Base-by-base conservation (phyloP, 64 coral and sea anemone species). In the Porites australiensis region DNA sequence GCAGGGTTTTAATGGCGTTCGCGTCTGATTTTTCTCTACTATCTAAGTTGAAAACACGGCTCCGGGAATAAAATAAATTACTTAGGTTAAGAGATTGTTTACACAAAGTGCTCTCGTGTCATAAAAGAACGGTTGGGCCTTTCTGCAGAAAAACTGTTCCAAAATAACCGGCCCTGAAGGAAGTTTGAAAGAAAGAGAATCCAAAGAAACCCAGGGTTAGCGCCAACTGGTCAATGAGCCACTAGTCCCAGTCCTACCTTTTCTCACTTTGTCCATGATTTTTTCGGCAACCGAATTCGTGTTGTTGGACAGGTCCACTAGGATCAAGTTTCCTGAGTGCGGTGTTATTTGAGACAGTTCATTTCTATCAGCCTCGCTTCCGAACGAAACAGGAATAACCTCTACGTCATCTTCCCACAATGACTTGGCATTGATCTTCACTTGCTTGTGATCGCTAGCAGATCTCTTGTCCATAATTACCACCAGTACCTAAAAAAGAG, bases 401-500 rank as follows among this genome's bases (percentile, higher is more conserved):
- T 88, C 89, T 3, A 96, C 72, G 50, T 91, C 79, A 44, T 52
- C 54, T 4, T 93, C 86, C 61, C 92, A 87, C 3, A 96, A 70
- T 18, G 88, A 27, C 61, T 85, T 62, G 5, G 68, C 88, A 57
- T 13, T 71, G 77, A 87, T 82, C 76, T 83, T 72, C 12, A 98
- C 70, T 13, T 91, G 70, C 19, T 91, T 57, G 44, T 57, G 58
- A 19, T 95, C 82, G 67, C 92, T 96, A 4, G 82, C 48, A 6
- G 90, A 95, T 66, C 62, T 91, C 63, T 95, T 95, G 84, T 98
- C 97, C 88, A 94, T 91, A 37, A 98, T 88, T 44, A 98, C 94
- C 79, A 98, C 97, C 47, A 96, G 84, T 3, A 96, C 83, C 88
- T 95, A 44, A 59, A 49, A 13, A 45, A 63, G 13, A 69, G 50